Percentiles rank a stretch among this genome's conserved stretches.
Evolutionary conservation across 2,888 invertebrate genomes (phyloP).

Genomic region (Digitonthophagus gazella): DNA sequence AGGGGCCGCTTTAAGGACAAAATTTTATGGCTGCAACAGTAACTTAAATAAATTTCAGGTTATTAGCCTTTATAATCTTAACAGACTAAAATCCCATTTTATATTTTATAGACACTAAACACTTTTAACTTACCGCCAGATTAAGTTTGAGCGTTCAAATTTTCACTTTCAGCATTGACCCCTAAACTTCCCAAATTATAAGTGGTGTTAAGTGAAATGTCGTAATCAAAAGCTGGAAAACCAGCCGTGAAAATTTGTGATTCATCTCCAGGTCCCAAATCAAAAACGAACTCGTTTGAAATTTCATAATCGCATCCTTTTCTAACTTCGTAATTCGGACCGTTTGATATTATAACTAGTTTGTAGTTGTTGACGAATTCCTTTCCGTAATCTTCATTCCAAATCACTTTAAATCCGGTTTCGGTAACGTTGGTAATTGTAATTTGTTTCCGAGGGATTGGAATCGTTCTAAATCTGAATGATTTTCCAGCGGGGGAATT

Average conservation of each 20-base stretch:
- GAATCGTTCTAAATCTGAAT: conserved; percentile 21
- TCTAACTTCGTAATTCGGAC: conserved; percentile 13
- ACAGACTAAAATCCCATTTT: too few relatives aligned
- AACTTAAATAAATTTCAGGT: too few relatives aligned
- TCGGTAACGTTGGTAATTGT: conserved; percentile 10
- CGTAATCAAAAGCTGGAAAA: conserved; percentile 17
- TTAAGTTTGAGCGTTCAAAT: conserved; percentile 1
- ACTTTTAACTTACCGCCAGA: conserved; percentile 16
- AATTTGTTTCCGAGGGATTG: conserved; percentile 16
- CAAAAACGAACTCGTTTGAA: neutral
- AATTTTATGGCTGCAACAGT: too few relatives aligned
- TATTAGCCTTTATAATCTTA: too few relatives aligned
- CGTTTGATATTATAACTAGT: conserved; percentile 10
- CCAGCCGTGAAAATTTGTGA: conserved; percentile 6
- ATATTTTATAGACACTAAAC: too few relatives aligned
- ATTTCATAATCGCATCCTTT: neutral
- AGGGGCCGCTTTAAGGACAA: too few relatives aligned
- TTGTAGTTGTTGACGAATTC: conserved; percentile 18
- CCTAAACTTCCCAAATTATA: conserved; percentile 22
- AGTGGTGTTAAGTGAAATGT: conserved; percentile 5
- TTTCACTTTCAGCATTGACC: neutral
- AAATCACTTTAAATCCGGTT: conserved; percentile 15
- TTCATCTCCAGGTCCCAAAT: neutral
- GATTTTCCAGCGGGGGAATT: conserved; percentile 17
- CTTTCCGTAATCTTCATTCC: conserved; percentile 21